phyloP scores from a whole-genome alignment of 2,797 vertebrate genomes.

The Hephaestus fuliginosus region DNA sequence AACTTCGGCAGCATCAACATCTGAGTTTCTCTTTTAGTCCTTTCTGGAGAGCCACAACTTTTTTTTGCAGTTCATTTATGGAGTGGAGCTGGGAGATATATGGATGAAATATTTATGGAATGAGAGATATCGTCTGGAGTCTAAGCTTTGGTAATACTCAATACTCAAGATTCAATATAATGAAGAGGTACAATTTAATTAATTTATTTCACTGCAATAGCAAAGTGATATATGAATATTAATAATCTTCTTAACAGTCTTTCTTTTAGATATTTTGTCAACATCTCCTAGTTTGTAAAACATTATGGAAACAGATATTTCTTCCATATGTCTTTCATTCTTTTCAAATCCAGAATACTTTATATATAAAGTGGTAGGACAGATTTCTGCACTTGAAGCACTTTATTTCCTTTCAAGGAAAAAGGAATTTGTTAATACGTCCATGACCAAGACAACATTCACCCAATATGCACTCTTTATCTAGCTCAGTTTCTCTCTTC shows the following conservation, averaged over 20 bases:
- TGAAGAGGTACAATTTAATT: slow-evolving; percentile 16
- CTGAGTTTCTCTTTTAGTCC: slow-evolving; percentile 40
- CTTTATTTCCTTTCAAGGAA: not conserved
- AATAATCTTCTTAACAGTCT: not conserved
- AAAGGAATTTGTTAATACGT: too few relatives aligned
- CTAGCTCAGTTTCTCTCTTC: not conserved
- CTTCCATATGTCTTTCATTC: not conserved
- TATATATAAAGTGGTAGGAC: not conserved
- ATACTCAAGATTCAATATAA: slow-evolving; percentile 26
- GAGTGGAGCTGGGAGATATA: slow-evolving; percentile 14
- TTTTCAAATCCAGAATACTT: not conserved
- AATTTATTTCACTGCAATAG: not conserved
- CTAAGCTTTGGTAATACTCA: not conserved
- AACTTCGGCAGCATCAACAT: slow-evolving; percentile 52
- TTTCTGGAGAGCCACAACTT: slow-evolving; percentile 27
- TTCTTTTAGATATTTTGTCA: not conserved
- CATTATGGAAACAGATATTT: not conserved
- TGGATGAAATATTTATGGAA: slow-evolving; percentile 58
- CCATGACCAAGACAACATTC: not conserved
- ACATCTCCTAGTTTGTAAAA: not conserved
- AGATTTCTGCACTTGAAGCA: not conserved
- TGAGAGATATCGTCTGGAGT: slow-evolving; percentile 14
- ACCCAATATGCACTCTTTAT: not conserved
- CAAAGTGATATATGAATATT: not conserved
- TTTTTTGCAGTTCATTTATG: slow-evolving; percentile 39